Evolutionary conservation across 2,888 invertebrate species (phyloP), one percentile per base, ranked within the genome.

Genomic region (Adelognathus sp.): DNA sequence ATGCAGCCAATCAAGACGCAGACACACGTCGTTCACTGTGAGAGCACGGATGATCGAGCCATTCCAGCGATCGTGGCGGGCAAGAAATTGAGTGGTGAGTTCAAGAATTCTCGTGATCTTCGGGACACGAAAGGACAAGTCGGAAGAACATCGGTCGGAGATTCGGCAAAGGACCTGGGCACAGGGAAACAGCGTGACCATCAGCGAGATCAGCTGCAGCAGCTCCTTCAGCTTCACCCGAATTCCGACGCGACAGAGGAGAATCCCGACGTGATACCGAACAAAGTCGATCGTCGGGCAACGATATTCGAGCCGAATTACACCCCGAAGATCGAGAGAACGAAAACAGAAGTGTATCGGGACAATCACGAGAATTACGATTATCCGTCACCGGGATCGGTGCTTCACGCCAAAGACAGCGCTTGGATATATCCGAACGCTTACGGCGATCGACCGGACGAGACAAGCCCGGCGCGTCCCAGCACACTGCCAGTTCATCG

Each of bases 241-340:
- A 54, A 27, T 5, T 66, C 72, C 4, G 80, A 82, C 63, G 39
- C 75, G 5, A 67, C 60, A 6, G 83, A 90, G 56, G 89, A 90
- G 24, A 88, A 90, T 81, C 90, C 90, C 0, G 90, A 90, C 70
- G 88, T 90, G 14, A 90, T 90, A 52, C 88, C 90, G 0, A 87
- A 77, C 78, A 90, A 88, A 60, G 72, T 85, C 24, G 89, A 87
- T 70, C 85, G 85, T 58, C 81, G 88, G 33, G 74, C 84, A 24
- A 86, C 88, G 27, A 86, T 88, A 64, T 89, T 88, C 76, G 86
- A 87, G 64, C 86, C 88, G 52, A 85, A 83, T 69, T 89, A 87
- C 77, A 81, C 84, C 44, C 73, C 83, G 9, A 86, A 85, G 18
- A 81, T 83, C 18, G 87, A 87, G 46, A 82, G 85, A 24, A 83